Evolutionary conservation across 1,140 invertebrate genomes (phyloP).

Genomic region (Melitaea cinxia): DNA sequence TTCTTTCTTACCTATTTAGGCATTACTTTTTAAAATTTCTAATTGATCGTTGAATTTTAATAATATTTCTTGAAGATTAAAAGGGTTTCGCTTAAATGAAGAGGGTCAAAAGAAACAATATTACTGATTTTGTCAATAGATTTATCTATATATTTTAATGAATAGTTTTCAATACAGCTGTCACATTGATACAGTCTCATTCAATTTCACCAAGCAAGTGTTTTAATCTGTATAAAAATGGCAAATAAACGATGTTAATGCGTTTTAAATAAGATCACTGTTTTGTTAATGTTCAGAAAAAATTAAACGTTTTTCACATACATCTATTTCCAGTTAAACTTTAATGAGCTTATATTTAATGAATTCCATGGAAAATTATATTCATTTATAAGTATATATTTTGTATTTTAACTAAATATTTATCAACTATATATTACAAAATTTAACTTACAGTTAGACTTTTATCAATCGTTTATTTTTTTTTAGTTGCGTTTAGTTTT

Average conservation of each 20-base stretch:
- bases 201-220: conserved; percentile 54
- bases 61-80: too few species aligned
- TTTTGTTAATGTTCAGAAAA: conserved; percentile 29
- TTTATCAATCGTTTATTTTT: conserved; percentile 73
- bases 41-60: background rate
- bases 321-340: conserved; percentile 48
- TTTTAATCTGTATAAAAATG: conserved; percentile 62
- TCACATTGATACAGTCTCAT: conserved; percentile 67
- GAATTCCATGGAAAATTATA: conserved; percentile 81
- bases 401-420: conserved; percentile 80
- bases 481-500: conserved; percentile 55
- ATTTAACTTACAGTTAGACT: conserved; percentile 76
- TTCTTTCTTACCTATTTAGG: too few species aligned
- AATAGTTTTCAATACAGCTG: conserved; percentile 79
- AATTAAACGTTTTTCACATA: conserved; percentile 33
- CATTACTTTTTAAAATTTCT: too few species aligned
- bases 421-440: conserved; percentile 81
- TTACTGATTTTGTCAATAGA: conserved; percentile 72
- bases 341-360: conserved; percentile 70
- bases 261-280: conserved; percentile 57
- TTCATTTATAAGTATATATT: conserved; percentile 81
- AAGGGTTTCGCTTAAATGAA: background rate
- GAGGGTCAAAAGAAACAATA: conserved; percentile 33
- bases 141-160: conserved; percentile 82
- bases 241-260: conserved; percentile 55